Percentiles rank a stretch among this genome's conserved stretches.
phyloP scores from a whole-genome alignment of 2,113 vertebrate species.

The Ailuropoda melanoleuca region DNA sequence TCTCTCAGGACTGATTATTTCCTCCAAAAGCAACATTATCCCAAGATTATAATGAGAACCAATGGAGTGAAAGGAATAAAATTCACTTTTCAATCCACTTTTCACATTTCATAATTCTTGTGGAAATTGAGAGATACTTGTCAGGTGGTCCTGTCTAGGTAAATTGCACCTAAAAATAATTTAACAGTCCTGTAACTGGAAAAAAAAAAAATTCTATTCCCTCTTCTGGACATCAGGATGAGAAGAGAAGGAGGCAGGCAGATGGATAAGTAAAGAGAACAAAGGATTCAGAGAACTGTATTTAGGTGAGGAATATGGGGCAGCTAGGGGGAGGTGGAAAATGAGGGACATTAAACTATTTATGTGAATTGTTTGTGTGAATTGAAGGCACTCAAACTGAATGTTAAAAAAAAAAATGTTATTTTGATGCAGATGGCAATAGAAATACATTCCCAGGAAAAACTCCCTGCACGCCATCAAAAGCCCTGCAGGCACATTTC shows the following conservation, averaged over 20 bases:
- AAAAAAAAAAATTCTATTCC: not conserved
- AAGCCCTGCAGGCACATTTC: slow-evolving; percentile 52
- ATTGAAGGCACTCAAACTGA: not conserved
- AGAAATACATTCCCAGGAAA: slow-evolving; percentile 47
- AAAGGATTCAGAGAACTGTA: not conserved
- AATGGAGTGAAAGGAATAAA: not conserved
- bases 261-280: not conserved
- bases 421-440: slow-evolving; percentile 61
- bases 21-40: slow-evolving; percentile 18
- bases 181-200: not conserved
- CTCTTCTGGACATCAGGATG: not conserved
- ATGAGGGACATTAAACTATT: not conserved
- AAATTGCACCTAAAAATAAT: not conserved
- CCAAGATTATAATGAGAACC: not conserved
- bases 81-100: not conserved
- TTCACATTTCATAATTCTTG: not conserved
- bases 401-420: not conserved
- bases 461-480: not conserved
- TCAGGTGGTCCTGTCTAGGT: not conserved
- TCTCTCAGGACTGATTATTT: slow-evolving; percentile 20
- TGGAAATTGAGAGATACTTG: not conserved
- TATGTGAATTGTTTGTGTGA: not conserved
- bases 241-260: not conserved
- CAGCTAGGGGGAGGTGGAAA: not conserved
- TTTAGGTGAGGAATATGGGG: not conserved